phyloP scores from a whole-genome alignment of 2,113 vertebrate species.

The Rhinoptilus africanus region DNA sequence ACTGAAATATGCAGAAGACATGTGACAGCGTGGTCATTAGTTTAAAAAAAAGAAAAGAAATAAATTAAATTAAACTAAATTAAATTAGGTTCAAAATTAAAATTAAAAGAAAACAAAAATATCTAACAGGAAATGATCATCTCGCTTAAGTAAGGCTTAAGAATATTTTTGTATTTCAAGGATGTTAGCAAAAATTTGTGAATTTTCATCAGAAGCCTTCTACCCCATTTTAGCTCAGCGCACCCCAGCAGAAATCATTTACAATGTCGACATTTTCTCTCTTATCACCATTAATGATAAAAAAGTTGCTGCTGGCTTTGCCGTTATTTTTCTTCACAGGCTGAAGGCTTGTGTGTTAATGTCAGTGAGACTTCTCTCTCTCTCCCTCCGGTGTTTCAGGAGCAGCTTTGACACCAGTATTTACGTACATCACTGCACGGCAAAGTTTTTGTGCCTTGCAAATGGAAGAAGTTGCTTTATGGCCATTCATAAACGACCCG shows the following conservation, averaged over 20 bases:
- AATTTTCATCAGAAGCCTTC: not conserved
- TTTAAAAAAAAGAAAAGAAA: not conserved
- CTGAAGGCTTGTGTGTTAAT: not conserved
- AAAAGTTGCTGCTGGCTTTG: not conserved
- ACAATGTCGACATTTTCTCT: not conserved
- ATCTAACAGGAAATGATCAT: not conserved
- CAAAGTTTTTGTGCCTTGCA: not conserved
- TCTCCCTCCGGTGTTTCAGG: not conserved
- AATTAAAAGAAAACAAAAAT: not conserved
- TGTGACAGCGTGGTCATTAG: rapidly evolving
- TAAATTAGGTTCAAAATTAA: not conserved
- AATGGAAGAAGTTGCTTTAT: slow-evolving; percentile 19
- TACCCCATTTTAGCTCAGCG: not conserved
- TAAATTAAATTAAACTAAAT: not conserved
- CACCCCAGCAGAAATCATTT: not conserved
- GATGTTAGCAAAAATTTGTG: not conserved
- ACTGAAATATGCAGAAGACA: not conserved
- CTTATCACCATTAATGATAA: not conserved
- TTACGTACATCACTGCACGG: not conserved
- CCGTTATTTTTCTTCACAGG: not conserved
- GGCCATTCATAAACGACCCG: not conserved
- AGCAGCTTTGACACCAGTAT: not conserved
- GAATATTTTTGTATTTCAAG: not conserved
- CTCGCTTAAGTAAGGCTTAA: not conserved
- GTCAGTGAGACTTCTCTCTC: not conserved